Conservation (phyloP, 2,113 vertebrate species). For the Pelecanoides urinatrix region DNA sequence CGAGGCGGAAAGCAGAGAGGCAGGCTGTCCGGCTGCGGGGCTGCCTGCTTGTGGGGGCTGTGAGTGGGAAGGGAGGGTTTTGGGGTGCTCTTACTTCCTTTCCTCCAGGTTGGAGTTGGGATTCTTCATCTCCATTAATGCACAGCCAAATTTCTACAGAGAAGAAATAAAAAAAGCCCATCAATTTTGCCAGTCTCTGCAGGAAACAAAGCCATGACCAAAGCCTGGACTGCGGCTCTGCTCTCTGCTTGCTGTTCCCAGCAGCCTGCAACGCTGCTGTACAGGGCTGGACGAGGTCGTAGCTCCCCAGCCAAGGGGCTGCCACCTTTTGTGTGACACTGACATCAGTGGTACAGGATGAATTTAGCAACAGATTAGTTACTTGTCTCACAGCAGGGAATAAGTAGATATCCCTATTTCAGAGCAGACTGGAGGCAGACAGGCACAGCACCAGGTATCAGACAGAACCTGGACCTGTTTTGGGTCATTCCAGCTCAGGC, state of each 20-base stretch:
- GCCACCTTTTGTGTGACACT: background rate
- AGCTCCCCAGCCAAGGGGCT: background rate
- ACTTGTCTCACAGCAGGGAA: background rate
- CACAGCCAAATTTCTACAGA: slow-evolving; percentile 91
- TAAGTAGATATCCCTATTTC: background rate
- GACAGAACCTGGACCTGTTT: background rate
- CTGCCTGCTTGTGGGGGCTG: background rate
- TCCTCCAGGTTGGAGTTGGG: slow-evolving; percentile 91
- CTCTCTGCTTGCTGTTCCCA: background rate
- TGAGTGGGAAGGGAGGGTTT: background rate
- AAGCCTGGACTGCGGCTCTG: background rate
- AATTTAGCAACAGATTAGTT: background rate
- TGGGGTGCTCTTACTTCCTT: slow-evolving; percentile 83
- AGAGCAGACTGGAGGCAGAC: background rate
- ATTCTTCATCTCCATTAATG: slow-evolving; percentile 95
- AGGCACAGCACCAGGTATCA: background rate
- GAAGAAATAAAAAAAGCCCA: background rate
- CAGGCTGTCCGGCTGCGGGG: background rate
- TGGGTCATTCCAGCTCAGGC: background rate
- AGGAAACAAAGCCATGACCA: background rate
- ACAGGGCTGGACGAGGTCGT: background rate
- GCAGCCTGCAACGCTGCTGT: background rate
- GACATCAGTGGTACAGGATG: background rate
- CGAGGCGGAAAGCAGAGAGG: background rate
- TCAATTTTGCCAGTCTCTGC: background rate